Conservation (phyloP, 2,888 invertebrate genomes). For the Chydorus sphaericus region DNA sequence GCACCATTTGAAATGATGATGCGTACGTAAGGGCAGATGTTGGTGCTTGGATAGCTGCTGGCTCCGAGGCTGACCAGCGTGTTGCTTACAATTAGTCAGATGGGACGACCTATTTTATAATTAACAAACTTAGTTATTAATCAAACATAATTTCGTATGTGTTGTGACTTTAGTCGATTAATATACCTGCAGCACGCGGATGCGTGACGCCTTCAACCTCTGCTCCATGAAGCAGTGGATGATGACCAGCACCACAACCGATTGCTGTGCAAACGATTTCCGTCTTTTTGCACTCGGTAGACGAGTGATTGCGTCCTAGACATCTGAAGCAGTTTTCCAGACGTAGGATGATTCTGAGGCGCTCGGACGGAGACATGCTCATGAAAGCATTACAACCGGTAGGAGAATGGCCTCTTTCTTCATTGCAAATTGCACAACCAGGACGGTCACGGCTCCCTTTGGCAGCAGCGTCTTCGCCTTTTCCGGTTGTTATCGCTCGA, state of each 20-base stretch:
- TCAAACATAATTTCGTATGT: no score
- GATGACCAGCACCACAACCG: neutral
- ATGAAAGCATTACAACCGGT: neutral
- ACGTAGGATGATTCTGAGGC: neutral
- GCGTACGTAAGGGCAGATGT: neutral
- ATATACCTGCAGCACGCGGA: no score
- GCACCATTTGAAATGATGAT: neutral
- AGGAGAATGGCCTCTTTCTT: neutral
- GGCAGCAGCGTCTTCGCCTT: no score
- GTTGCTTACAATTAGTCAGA: neutral
- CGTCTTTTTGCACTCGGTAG: neutral
- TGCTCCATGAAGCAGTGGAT: neutral
- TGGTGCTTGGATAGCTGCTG: no score
- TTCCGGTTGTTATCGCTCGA: no score
- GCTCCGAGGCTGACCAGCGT: neutral
- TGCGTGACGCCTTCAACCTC: neutral
- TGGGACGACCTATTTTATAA: no score
- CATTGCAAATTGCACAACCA: neutral
- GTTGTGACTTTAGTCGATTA: no score
- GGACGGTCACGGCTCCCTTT: neutral
- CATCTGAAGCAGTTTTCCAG: neutral
- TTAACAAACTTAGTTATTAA: no score
- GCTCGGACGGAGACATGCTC: neutral
- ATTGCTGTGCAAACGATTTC: neutral
- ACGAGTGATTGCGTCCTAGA: neutral